Base-by-base conservation (phyloP, 2,797 vertebrate species). In the Alca torda region DNA sequence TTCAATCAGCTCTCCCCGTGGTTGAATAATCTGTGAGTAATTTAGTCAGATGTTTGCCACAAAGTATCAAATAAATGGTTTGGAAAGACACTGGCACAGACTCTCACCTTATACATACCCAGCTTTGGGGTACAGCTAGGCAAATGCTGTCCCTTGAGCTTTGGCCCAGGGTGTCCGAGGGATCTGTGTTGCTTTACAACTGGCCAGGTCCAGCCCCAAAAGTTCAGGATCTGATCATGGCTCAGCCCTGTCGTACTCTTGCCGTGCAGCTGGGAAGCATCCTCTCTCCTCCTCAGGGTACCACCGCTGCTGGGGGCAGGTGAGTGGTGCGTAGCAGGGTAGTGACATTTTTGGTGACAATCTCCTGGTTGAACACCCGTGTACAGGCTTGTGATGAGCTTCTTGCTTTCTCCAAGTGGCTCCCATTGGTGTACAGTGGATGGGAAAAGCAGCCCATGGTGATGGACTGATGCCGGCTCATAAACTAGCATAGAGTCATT, bases 1-100 rank as follows among this genome's bases (percentile, higher is more conserved):
- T 84, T 95, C 93, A 88, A 86, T 78, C 93, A 86, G n/a, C 79
- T 94, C 68, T 78, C 77, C 68, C 0, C 0, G 69, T 86, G 82
- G 82, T 79, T 96, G 93, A 90, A 94, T 94, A 97, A 89, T 88
- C 54, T 59, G 70, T 84, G 91, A 94, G 82, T 88, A 94, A 95
- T 94, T 94, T 95, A 84, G 77, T 78, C 87, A 91, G 87, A 74
- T 80, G 77, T 87, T 96, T 93, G 90, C 77, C 91, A 93, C 6
- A 6, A 74, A 78, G 31, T 69, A 89, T 73, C 89, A 85, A 84
- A 86, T 26, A 89, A 89, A 89, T 48, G 6, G 9, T 53, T 90
- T 82, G 77, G 59, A 92, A 96, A 90, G 80, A 63, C 63, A 74
- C 8, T 10, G 59, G 65, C 51, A 90, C 48, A 65, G 59, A 41